Evolutionary conservation across 2,113 vertebrate species (phyloP).

Genomic region (Clarias macrocephalus): DNA sequence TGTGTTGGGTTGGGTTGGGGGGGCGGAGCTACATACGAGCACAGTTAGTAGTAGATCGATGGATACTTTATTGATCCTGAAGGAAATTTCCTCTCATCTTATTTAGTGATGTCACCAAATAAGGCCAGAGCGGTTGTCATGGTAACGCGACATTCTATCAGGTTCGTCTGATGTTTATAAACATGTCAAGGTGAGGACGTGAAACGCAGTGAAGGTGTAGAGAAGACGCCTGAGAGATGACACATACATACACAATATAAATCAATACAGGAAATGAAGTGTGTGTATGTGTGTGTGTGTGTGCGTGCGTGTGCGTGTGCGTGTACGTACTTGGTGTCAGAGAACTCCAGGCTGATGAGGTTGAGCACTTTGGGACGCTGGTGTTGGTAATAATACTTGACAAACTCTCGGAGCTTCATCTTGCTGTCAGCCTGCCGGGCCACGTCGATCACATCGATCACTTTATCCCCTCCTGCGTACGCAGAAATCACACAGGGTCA

Average conservation of each 20-base stretch:
- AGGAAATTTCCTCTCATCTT: no score
- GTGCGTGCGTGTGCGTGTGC: not conserved
- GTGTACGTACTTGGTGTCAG: constrained; percentile 89
- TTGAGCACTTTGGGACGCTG: constrained; percentile 95
- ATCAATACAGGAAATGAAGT: no score
- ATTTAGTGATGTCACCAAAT: not conserved
- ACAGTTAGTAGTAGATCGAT: not conserved
- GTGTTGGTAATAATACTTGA: constrained; percentile 90
- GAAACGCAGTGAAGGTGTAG: not conserved
- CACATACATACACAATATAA: no score
- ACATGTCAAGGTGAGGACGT: not conserved
- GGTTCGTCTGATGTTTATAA: not conserved
- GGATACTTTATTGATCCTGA: no score
- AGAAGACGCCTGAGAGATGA: not conserved
- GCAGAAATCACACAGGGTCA: not conserved
- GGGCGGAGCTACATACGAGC: not conserved
- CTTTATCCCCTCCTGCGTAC: constrained; percentile 87
- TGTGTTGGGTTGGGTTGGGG: no score
- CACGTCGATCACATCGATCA: constrained; percentile 98
- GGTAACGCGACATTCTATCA: not conserved
- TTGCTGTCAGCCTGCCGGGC: constrained; percentile 98
- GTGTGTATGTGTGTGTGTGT: not conserved
- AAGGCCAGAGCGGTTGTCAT: not conserved
- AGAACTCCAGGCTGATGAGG: constrained; percentile 99
- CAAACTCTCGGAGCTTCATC: constrained; percentile 95